Base-by-base conservation (phyloP, 23 tunicate genomes). In the Phallusia fumigata region DNA sequence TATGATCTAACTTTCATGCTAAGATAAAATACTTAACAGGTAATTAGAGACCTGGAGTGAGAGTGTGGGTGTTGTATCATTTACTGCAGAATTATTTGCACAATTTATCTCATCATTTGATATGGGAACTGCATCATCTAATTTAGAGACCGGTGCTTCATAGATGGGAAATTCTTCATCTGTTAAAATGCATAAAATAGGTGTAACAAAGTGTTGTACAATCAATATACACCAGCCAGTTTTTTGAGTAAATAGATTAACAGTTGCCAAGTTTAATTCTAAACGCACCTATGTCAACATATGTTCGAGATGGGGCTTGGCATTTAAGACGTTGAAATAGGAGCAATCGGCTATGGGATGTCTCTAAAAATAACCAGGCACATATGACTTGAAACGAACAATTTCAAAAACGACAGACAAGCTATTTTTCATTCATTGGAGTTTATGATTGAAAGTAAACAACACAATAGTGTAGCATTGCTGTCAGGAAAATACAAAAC, bases 311-410 rank as follows among this genome's bases (percentile, higher is more conserved):
- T 58, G 69, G 69, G 26, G 69, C 69, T 58, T 58, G 11, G 28
- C 69, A 58, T 58, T 8, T 58, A 6, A 58, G 69, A 24, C 69
- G 69, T 58, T 58, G 69, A 58, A 58, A 58, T 58, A 58, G 69
- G 16, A 58, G 69, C 28, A 21, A 21, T 58, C 69, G 69, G 28
- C 69, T 58, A 24, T 58, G 15, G 16, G 28, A 22, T 22, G 28
- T 24, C 28, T 58, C 69, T 58, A 58, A 40, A 40, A 40, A 40
- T 40, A 40, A 40, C 47, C 47, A 40, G 47, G 8, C 47, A 40
- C 10, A 40, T 40, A 40, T 13, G 3, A 58, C 69, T 21, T 58
- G 8, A 58, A 58, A 58, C 16, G 15, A 58, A 1, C 28, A 21
- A 22, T 6, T 6, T 58, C 5, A 13, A n/a, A n/a, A n/a, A n/a